Conservation (phyloP, 1,140 invertebrate genomes). For the Druon quercuslanigerum region DNA sequence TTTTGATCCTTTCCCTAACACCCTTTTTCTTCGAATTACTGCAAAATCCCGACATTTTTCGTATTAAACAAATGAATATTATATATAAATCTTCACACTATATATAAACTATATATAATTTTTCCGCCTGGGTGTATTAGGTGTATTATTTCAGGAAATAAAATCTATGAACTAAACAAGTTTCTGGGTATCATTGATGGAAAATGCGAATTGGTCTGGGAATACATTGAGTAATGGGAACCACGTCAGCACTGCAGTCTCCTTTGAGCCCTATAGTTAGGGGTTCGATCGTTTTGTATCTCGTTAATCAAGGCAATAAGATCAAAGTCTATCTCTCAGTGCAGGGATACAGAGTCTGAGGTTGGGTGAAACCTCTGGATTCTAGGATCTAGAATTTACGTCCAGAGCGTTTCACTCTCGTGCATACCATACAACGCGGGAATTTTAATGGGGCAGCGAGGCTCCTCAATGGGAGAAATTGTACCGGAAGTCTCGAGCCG, state of each 20-base stretch:
- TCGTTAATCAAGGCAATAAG: conserved; percentile 16
- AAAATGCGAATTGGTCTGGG: neutral
- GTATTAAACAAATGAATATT: too few relatives aligned
- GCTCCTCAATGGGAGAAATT: conserved; percentile 41
- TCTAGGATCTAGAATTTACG: too few relatives aligned
- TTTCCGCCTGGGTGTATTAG: too few relatives aligned
- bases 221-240: neutral
- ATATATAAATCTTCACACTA: too few relatives aligned
- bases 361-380: neutral
- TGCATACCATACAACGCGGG: conserved; percentile 3
- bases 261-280: neutral
- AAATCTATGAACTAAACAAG: too few relatives aligned
- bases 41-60: too few relatives aligned
- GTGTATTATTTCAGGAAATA: too few relatives aligned
- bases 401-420: neutral
- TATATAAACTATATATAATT: too few relatives aligned
- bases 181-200: too few relatives aligned
- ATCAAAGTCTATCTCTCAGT: neutral
- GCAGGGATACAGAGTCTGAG: neutral
- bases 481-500: conserved; percentile 41
- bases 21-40: too few relatives aligned
- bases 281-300: conserved; percentile 6
- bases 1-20: too few relatives aligned
- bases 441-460: conserved; percentile 29
- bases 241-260: neutral